Evolutionary conservation across 2,113 vertebrate species (phyloP).

Genomic region (Dascyllus trimaculatus): DNA sequence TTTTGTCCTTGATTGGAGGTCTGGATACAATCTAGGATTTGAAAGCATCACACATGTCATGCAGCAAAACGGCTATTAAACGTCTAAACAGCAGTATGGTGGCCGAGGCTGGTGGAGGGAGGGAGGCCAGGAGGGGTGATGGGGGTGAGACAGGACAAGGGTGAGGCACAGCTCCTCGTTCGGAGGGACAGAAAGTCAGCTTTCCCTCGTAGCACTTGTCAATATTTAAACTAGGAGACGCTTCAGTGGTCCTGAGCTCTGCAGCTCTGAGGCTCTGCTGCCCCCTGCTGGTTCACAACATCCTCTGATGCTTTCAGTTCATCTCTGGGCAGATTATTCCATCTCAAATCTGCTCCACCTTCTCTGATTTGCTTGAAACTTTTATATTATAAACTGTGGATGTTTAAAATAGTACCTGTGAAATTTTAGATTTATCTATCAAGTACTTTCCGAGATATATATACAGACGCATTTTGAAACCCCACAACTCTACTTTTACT

Average conservation of each 20-base stretch:
- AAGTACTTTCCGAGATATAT: no score
- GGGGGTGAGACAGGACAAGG: not conserved
- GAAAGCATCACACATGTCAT: conserved; percentile 84
- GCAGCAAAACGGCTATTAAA: conserved; percentile 63
- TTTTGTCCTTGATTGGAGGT: conserved; percentile 85
- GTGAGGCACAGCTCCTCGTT: not conserved
- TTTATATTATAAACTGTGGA: no score
- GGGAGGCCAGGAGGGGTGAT: not conserved
- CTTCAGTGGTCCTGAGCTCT: not conserved
- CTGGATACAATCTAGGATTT: conserved; percentile 84
- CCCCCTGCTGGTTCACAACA: conserved; percentile 66
- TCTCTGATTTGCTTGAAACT: no score
- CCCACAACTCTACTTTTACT: no score
- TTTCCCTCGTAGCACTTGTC: not conserved
- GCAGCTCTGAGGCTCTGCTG: conserved; percentile 11
- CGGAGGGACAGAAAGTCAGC: not conserved
- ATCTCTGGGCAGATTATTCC: not conserved
- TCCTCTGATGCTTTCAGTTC: not conserved
- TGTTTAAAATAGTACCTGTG: no score
- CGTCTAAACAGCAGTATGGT: conserved; percentile 46
- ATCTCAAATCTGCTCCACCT: no score
- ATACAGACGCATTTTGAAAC: no score
- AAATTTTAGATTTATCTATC: no score
- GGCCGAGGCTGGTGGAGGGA: not conserved
- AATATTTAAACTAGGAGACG: not conserved